Conservation (phyloP, 2,888 invertebrate genomes). For the Lypha dubia region DNA sequence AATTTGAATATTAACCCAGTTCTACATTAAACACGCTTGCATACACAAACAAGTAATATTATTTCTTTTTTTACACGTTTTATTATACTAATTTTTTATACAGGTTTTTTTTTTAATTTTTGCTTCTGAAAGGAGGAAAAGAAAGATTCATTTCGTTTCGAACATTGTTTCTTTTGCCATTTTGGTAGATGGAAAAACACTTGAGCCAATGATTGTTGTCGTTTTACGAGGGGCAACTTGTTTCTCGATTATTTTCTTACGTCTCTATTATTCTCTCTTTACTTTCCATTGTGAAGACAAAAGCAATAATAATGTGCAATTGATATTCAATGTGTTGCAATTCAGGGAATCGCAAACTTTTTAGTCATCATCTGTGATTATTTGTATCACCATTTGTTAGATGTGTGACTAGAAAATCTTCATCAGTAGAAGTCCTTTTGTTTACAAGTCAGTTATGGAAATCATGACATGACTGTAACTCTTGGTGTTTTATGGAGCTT, state of each 20-base stretch:
- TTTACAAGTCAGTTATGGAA: too few relatives aligned
- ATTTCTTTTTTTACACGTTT: slow-evolving; percentile 32
- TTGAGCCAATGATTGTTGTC: slow-evolving; percentile 22
- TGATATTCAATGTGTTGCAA: background rate
- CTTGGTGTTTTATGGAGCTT: too few relatives aligned
- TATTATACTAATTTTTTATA: background rate
- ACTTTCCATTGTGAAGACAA: background rate
- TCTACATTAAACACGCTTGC: slow-evolving; percentile 49
- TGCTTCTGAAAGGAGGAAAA: slow-evolving; percentile 10
- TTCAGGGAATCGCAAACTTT: background rate
- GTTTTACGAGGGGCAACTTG: slow-evolving; percentile 12
- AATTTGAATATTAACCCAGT: slow-evolving; percentile 70
- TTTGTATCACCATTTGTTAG: background rate
- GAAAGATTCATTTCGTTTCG: slow-evolving; percentile 26
- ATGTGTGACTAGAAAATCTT: background rate
- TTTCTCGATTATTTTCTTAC: slow-evolving; percentile 15
- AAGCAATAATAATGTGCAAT: slow-evolving; percentile 15
- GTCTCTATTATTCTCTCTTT: background rate
- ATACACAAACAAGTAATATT: slow-evolving; percentile 24
- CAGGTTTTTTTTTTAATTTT: too few relatives aligned
- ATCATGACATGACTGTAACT: too few relatives aligned
- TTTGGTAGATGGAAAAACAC: slow-evolving; percentile 17
- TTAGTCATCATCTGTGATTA: too few relatives aligned
- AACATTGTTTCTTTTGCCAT: slow-evolving; percentile 19
- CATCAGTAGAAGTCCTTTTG: too few relatives aligned